Evolutionary conservation across 2,888 invertebrate species (phyloP).

Genomic region (Xanthorhoe designata): DNA sequence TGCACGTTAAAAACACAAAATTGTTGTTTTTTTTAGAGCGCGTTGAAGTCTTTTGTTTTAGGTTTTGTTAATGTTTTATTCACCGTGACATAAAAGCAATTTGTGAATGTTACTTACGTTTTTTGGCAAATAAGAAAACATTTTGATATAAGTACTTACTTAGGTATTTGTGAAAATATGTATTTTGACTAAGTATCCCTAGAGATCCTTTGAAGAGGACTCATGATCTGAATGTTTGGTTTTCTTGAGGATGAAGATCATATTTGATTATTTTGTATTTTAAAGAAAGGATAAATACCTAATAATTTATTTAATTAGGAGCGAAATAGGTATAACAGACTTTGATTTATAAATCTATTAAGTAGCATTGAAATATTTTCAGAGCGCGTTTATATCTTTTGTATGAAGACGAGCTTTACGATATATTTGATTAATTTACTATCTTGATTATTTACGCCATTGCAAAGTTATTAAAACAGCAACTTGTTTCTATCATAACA

Average conservation of each 20-base stretch:
- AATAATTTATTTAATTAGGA: too few relatives aligned
- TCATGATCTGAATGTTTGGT: too few relatives aligned
- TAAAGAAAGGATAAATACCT: too few relatives aligned
- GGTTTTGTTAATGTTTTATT: neutral
- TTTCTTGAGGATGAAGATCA: too few relatives aligned
- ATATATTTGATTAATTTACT: neutral
- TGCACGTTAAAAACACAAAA: neutral
- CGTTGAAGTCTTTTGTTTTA: constrained; percentile 22
- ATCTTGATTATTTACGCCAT: constrained; percentile 7
- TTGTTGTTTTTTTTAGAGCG: constrained; percentile 3
- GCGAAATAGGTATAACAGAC: too few relatives aligned
- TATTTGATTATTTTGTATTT: too few relatives aligned
- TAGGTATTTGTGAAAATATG: too few relatives aligned
- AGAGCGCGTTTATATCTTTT: constrained; percentile 23
- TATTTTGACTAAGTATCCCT: too few relatives aligned
- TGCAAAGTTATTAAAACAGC: constrained; percentile 12
- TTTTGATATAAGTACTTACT: too few relatives aligned
- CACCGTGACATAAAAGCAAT: too few relatives aligned
- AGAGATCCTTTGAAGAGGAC: too few relatives aligned
- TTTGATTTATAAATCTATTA: neutral
- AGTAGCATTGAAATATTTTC: neutral
- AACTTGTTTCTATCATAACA: constrained; percentile 37
- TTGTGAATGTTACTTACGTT: neutral
- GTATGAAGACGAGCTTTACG: neutral
- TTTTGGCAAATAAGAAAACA: neutral